Conservation (phyloP, 2,113 vertebrate species). For the Azemiops feae region DNA sequence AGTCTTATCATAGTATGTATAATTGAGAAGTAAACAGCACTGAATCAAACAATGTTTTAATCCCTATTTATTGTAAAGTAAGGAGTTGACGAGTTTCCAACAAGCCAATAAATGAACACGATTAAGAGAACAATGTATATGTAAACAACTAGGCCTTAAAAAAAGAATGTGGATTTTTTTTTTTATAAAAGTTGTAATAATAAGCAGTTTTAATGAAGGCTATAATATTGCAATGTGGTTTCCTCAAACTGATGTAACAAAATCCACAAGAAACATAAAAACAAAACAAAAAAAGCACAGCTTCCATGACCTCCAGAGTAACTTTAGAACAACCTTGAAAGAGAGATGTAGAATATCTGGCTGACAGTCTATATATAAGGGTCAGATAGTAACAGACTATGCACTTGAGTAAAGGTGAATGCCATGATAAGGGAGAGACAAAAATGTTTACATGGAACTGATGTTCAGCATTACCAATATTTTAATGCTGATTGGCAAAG, state of each 20-base stretch:
- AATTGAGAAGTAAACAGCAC: background rate
- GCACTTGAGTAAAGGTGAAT: background rate
- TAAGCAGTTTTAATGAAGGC: background rate
- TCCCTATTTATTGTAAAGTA: background rate
- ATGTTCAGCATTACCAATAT: background rate
- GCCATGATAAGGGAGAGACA: background rate
- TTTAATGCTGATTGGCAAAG: background rate
- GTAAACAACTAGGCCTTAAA: background rate
- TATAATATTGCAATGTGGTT: background rate
- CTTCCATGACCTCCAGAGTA: background rate
- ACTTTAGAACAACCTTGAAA: background rate
- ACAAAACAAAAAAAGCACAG: background rate
- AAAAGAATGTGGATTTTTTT: background rate
- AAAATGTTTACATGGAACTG: background rate
- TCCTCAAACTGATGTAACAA: background rate
- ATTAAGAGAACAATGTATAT: background rate
- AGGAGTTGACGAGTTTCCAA: background rate
- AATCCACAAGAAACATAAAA: background rate
- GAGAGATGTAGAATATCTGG: background rate
- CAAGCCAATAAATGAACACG: background rate
- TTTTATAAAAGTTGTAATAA: conserved; percentile 9
- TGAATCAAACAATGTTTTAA: background rate
- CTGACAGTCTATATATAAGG: background rate
- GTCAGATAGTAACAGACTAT: background rate
- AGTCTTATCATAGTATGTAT: background rate